A percentile compares a stretch with the other conserved stretches of the same genome.
Evolutionary conservation across 2,888 invertebrate species (phyloP).

Genomic region (Axea sp.): DNA sequence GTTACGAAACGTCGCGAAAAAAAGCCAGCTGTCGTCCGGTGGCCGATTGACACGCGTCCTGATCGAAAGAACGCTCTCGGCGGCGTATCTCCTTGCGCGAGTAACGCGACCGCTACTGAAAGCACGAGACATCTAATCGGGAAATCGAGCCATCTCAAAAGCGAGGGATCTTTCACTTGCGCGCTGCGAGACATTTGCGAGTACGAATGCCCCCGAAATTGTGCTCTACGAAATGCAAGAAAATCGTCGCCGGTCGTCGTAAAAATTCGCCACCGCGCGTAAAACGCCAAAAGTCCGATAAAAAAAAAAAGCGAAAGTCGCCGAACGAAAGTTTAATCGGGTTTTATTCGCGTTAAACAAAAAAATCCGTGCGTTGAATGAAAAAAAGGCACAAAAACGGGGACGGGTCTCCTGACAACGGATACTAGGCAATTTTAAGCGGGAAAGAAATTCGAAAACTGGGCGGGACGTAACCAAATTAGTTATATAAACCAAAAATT

Average conservation of each 20-base stretch:
- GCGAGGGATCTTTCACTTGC: conserved; percentile 55
- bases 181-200: conserved; percentile 37
- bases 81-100: conserved; percentile 23
- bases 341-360: not conserved
- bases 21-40: conserved; percentile 1
- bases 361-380: not conserved
- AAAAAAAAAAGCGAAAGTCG: conserved; percentile 41
- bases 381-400: too few relatives aligned
- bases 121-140: conserved; percentile 56
- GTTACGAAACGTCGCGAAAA: conserved; percentile 33
- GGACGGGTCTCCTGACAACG: too few relatives aligned
- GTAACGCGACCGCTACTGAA: conserved; percentile 36
- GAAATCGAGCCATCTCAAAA: conserved; percentile 57
- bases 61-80: conserved; percentile 4
- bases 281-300: conserved; percentile 1
- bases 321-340: conserved; percentile 16
- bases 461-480: too few relatives aligned
- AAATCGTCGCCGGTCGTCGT: not conserved
- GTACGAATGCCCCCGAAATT: conserved; percentile 26
- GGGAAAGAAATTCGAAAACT: too few relatives aligned
- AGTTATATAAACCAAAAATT: too few relatives aligned
- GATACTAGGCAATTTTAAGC: too few relatives aligned
- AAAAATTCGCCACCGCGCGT: conserved; percentile 16
- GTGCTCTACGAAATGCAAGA: not conserved
- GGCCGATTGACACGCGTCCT: conserved; percentile 7